Percentiles rank a stretch among this genome's conserved stretches.
These are phyloP conservation scores for Psilopsiagon aymara DNA, from an alignment of 2,113 vertebrate genomes.

Conservation along the genomic window DNA sequence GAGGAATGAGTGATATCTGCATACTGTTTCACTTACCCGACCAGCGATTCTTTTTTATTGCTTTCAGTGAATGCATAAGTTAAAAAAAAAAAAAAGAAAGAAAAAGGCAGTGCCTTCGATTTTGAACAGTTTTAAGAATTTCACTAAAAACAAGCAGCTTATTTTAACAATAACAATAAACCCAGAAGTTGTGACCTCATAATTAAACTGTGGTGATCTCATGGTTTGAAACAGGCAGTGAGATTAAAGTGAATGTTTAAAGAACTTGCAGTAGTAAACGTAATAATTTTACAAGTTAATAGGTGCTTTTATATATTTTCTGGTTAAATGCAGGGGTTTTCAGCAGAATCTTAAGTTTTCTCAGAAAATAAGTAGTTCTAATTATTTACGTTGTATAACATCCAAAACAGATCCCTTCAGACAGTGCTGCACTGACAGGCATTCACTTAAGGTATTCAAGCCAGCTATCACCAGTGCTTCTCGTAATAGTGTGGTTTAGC, in stretches of 20 bases:
- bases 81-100: background rate
- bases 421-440: background rate
- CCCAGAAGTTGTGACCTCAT: background rate
- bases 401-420: background rate
- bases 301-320: background rate
- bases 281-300: background rate
- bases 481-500: background rate
- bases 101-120: background rate
- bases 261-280: background rate
- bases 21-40: conserved; percentile 57
- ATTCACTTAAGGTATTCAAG: background rate
- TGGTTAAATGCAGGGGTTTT: background rate
- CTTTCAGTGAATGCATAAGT: conserved; percentile 18
- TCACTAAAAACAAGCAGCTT: background rate
- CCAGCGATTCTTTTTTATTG: background rate
- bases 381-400: background rate
- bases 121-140: background rate
- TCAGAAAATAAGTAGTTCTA: background rate
- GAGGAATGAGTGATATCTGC: conserved; percentile 44
- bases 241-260: background rate
- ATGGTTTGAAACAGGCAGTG: background rate
- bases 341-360: background rate
- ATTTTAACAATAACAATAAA: background rate
- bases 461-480: background rate
- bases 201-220: background rate